Conservation (phyloP, 37 sponge, comb jelly and placozoan species). For the Oopsacas minuta region DNA sequence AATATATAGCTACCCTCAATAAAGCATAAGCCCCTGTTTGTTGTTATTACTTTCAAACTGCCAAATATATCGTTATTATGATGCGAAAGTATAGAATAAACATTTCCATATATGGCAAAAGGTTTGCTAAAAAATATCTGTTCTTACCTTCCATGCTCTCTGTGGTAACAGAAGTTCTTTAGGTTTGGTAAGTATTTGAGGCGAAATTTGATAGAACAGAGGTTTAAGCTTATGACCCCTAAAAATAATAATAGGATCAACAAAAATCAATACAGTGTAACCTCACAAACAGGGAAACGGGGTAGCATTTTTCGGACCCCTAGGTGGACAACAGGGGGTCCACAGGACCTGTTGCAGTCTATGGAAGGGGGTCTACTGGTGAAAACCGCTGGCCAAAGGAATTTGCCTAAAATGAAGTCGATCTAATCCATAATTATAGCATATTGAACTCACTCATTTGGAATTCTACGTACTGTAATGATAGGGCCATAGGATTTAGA, state of each 20-base stretch:
- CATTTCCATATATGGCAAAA: too few species aligned
- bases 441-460: not conserved
- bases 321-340: too few species aligned
- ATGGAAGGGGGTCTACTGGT: not conserved
- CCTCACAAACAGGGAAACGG: too few species aligned
- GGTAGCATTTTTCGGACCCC: too few species aligned
- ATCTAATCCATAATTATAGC: too few species aligned
- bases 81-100: too few species aligned
- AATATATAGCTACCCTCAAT: too few species aligned
- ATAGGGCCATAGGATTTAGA: not conserved
- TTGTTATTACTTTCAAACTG: too few species aligned
- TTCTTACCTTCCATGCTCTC: not conserved
- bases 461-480: not conserved
- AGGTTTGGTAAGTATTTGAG: not conserved
- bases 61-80: too few species aligned
- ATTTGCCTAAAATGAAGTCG: too few species aligned
- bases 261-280: not conserved
- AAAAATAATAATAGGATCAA: not conserved
- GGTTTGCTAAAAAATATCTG: too few species aligned
- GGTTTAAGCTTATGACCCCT: conserved; percentile 2
- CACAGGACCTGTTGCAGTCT: not conserved
- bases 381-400: not conserved
- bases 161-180: conserved; percentile 5
- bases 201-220: not conserved
- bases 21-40: too few species aligned